Evolutionary conservation across 1,140 invertebrate genomes (phyloP), one percentile per base, ranked within the genome.

Genomic region (Dreissena rostriformis): DNA sequence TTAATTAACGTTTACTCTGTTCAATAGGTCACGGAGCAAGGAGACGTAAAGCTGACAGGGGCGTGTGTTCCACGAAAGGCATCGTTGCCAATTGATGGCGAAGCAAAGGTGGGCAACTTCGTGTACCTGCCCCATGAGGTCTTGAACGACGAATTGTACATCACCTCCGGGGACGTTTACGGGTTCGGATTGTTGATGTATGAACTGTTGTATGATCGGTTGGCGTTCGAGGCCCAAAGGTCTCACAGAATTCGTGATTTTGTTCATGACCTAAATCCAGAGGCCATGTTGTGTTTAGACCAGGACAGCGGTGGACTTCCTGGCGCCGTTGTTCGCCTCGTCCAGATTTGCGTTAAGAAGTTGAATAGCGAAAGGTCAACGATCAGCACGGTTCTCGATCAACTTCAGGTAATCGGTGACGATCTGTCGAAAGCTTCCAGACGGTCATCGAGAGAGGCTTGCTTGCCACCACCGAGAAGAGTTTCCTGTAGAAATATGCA

Each of bases 1-100:
- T 22, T 52, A 15, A 73, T 52, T 1, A 2, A 22, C 0, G 19
- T 8, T 52, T 10, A 52, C 12, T 14, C 6, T 73, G 15, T 52
- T 73, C 29, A 15, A 0, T 73, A 84, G 82, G 67, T 77, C n/a
- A 77, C 52, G 1, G 66, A 39, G 1, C 77, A 24, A 52, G 82
- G 82, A 22, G 82, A 84, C n/a, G 67, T 84, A 0, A 84, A 65
- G 55, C 10, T 84, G 17, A 84, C 82, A 24, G 82, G 74, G 10
- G 66, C 26, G 7, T 84, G 82, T 72, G 15, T 84, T 1, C 73
- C 82, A n/a, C 28, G 82, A 49, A 29, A 6, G n/a, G 15, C 65
- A 24, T 29, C 29, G 0, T 24, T 77, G 0, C 66, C 67, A 24
- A 0, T 29, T 0, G 29, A 63, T 49, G 19, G 28, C 0, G 22